phyloP scores from a whole-genome alignment of 2,113 vertebrate genomes.

The Rhombomys opimus region DNA sequence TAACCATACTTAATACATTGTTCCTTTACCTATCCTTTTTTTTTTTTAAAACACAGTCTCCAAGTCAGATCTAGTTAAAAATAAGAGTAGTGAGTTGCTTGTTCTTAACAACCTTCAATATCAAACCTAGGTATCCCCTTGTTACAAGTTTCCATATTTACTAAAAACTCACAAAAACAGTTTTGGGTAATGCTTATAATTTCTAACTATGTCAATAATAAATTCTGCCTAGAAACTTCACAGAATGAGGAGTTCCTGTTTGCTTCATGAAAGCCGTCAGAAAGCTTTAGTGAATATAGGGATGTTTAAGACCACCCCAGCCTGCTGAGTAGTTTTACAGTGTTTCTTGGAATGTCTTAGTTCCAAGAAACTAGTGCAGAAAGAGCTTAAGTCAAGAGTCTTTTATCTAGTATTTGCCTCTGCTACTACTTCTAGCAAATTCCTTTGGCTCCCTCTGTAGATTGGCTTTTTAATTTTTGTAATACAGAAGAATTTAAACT shows the following conservation, averaged over 20 bases:
- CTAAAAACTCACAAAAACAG: slow-evolving; percentile 51
- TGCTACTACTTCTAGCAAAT: background rate
- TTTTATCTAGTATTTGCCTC: background rate
- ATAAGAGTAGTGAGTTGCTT: slow-evolving; percentile 50
- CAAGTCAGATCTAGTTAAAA: slow-evolving; percentile 51
- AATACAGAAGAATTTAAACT: background rate
- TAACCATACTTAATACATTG: slow-evolving; percentile 55
- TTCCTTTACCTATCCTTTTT: slow-evolving; percentile 39
- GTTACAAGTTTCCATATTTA: slow-evolving; percentile 40
- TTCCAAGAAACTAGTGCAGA: background rate
- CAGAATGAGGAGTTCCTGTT: slow-evolving; percentile 25
- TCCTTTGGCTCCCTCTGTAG: background rate
- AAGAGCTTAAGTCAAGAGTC: slow-evolving; percentile 44
- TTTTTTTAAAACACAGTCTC: slow-evolving; percentile 48
- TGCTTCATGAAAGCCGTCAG: background rate
- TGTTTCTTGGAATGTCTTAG: background rate
- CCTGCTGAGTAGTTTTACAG: background rate
- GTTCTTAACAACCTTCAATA: slow-evolving; percentile 54
- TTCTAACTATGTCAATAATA: slow-evolving; percentile 39
- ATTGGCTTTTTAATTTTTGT: background rate
- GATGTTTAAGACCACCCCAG: slow-evolving; percentile 3
- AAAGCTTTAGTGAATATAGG: background rate
- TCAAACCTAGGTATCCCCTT: slow-evolving; percentile 46
- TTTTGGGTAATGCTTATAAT: slow-evolving; percentile 40
- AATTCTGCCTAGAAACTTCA: slow-evolving; percentile 5